Conservation (phyloP, 1,140 invertebrate species). For the Orius laevigatus region DNA sequence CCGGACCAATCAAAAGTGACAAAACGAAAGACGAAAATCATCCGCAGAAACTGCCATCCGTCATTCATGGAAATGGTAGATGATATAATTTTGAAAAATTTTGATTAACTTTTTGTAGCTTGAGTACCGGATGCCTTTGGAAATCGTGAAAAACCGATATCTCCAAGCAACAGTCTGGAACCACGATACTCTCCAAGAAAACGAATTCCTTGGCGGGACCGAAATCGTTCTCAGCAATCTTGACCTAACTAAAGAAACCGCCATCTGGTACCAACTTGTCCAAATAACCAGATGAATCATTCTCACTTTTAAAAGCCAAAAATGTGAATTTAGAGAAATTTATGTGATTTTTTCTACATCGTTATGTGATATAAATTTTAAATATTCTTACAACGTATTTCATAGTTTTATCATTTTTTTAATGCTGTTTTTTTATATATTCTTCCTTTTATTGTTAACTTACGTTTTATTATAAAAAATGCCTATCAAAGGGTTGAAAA, state of each 20-base stretch:
- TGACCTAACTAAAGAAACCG: constrained; percentile 56
- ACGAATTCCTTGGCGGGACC: constrained; percentile 83
- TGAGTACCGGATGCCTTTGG: constrained; percentile 71
- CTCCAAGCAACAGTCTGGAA: constrained; percentile 90
- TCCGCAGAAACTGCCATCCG: constrained; percentile 80
- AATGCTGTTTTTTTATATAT: no score
- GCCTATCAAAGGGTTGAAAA: no score
- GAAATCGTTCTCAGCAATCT: constrained; percentile 54
- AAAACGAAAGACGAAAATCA: constrained; percentile 88
- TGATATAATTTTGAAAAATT: constrained; percentile 10
- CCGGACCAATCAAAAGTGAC: constrained; percentile 76
- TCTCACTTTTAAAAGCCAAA: not conserved
- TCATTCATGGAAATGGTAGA: constrained; percentile 95
- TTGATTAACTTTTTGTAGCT: constrained; percentile 38
- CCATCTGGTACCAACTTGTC: constrained; percentile 59
- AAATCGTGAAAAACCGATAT: constrained; percentile 53
- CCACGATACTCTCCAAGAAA: constrained; percentile 87
- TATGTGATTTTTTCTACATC: no score
- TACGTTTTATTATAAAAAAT: no score
- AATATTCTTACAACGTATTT: no score
- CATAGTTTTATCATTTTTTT: no score
- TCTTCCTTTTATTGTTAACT: no score
- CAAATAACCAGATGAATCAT: constrained; percentile 27
- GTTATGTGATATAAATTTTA: no score
- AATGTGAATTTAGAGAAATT: no score